Percentiles rank a stretch among this genome's conserved stretches.
Conservation (phyloP, 1,140 invertebrate genomes). For the Ptiloglossa arizonensis region DNA sequence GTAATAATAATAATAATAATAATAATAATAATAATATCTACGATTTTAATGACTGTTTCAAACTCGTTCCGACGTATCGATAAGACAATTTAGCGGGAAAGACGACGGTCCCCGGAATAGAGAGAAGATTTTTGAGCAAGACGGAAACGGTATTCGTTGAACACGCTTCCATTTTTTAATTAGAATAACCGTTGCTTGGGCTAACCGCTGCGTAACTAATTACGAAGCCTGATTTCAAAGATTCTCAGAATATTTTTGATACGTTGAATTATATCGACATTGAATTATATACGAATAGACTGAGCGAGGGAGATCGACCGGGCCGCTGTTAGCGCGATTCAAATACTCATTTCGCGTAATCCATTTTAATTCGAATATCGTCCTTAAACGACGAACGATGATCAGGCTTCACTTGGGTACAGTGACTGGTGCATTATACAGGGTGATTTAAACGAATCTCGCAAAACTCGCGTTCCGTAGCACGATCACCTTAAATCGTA, state of each 20-base stretch:
- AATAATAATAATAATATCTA: slow-evolving; percentile 54
- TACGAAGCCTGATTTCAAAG: slow-evolving; percentile 43
- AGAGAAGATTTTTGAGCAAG: slow-evolving; percentile 56
- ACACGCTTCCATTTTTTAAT: slow-evolving; percentile 45
- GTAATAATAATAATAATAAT: background rate
- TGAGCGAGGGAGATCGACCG: background rate
- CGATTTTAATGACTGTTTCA: slow-evolving; percentile 65
- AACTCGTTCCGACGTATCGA: slow-evolving; percentile 64
- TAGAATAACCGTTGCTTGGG: slow-evolving; percentile 36
- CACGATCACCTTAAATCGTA: no score
- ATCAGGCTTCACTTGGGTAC: background rate
- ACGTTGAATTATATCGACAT: slow-evolving; percentile 42
- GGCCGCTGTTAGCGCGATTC: background rate
- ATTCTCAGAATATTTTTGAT: slow-evolving; percentile 51
- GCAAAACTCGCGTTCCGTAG: no score
- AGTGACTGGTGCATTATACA: background rate
- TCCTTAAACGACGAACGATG: slow-evolving; percentile 10
- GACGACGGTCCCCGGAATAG: slow-evolving; percentile 58
- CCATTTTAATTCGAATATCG: slow-evolving; percentile 17
- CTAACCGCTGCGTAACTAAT: slow-evolving; percentile 31
- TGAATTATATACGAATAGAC: slow-evolving; percentile 1
- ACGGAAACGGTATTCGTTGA: slow-evolving; percentile 58
- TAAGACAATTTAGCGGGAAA: slow-evolving; percentile 55
- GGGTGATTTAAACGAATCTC: background rate
- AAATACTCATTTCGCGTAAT: slow-evolving; percentile 17